phyloP scores from a whole-genome alignment of 2,797 vertebrate species.

The Petrocephalus schoutedeni region DNA sequence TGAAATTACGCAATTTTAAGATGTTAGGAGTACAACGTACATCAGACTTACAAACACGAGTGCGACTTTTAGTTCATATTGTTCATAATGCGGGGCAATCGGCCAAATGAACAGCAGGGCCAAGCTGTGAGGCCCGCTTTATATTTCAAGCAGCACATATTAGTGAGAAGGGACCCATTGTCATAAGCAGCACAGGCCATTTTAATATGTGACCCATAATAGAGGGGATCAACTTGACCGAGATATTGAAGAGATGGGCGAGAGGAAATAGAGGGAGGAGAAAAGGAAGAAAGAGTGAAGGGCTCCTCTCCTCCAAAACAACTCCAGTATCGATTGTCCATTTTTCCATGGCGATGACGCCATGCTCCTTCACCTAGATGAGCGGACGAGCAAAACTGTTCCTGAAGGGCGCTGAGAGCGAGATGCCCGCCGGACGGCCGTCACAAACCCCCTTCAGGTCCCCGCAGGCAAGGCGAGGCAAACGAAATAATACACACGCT shows the following conservation, averaged over 20 bases:
- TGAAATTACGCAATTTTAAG: not conserved
- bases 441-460: not conserved
- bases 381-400: conserved; percentile 28
- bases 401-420: not conserved
- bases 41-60: not conserved
- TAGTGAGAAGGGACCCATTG: conserved; percentile 55
- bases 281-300: conserved; percentile 17
- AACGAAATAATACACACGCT: not conserved
- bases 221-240: conserved; percentile 61
- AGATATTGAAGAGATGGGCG: conserved; percentile 30
- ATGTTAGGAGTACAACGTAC: not conserved
- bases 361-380: conserved; percentile 35
- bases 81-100: not conserved
- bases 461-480: too few species aligned
- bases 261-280: conserved; percentile 22
- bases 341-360: conserved; percentile 44
- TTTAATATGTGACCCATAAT: conserved; percentile 59
- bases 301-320: conserved; percentile 58
- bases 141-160: conserved; percentile 61
- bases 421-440: not conserved
- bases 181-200: conserved; percentile 57
- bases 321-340: conserved; percentile 68
- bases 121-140: conserved; percentile 44
- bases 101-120: conserved; percentile 30
- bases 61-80: not conserved